Percentiles rank a stretch among this genome's conserved stretches.
Evolutionary conservation across 2,888 invertebrate genomes (phyloP).

Genomic region (Plebejus argus): DNA sequence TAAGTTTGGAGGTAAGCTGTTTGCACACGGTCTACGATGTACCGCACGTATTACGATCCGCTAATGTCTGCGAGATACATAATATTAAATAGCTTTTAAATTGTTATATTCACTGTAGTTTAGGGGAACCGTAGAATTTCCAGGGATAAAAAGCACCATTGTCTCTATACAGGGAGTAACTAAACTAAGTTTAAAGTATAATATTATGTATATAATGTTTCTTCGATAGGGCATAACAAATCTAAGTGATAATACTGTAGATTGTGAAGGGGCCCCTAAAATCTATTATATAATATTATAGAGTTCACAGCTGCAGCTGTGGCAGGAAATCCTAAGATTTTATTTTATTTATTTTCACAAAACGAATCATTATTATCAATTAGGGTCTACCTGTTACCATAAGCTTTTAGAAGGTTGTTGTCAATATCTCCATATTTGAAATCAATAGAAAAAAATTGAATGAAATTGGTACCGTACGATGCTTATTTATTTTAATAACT

Average conservation of each 20-base stretch:
- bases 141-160: neutral
- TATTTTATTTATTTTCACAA: neutral
- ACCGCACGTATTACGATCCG: neutral
- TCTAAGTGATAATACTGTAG: too few relatives aligned
- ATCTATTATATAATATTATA: too few relatives aligned
- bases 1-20: constrained; percentile 22
- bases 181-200: too few relatives aligned
- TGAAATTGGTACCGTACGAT: constrained; percentile 6
- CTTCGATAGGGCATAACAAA: too few relatives aligned
- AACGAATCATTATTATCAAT: neutral
- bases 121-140: too few relatives aligned
- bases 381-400: neutral
- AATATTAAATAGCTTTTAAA: neutral
- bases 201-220: too few relatives aligned
- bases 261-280: too few relatives aligned
- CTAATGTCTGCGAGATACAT: neutral
- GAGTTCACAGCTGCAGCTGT: too few relatives aligned
- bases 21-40: neutral
- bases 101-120: neutral
- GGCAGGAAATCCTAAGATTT: too few relatives aligned
- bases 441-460: constrained; percentile 1
- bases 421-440: neutral
- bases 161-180: too few relatives aligned
- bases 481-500: constrained; percentile 34
- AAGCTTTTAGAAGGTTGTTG: neutral